These are phyloP conservation scores for Conus ventricosus DNA, from an alignment of 1,140 invertebrate genomes.

Conservation along the genomic window DNA sequence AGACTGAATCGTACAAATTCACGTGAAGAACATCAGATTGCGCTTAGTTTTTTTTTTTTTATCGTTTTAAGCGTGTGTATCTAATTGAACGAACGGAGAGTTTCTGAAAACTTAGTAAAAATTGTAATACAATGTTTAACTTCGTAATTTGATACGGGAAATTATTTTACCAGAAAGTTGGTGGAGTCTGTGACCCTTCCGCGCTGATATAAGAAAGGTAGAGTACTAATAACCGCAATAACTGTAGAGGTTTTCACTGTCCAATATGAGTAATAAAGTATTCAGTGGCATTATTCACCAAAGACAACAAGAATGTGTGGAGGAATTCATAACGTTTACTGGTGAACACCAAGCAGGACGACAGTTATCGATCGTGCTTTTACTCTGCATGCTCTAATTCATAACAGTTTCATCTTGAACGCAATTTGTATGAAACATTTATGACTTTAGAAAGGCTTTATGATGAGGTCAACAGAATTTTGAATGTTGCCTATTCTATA, in stretches of 20 bases:
- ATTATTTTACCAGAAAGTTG: not conserved
- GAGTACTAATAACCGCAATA: not conserved
- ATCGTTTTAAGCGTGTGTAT: no score
- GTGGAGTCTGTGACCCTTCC: not conserved
- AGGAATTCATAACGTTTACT: not conserved
- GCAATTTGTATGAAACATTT: not conserved
- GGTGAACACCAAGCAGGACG: not conserved
- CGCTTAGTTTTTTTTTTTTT: no score
- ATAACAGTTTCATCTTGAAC: not conserved
- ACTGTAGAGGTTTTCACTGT: not conserved
- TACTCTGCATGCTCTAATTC: not conserved
- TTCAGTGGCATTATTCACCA: not conserved
- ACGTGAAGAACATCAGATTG: no score
- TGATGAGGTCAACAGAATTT: not conserved
- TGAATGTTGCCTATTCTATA: not conserved
- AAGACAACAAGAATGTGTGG: not conserved
- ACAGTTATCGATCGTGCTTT: not conserved
- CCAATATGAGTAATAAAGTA: not conserved
- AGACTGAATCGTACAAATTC: no score
- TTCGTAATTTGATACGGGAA: not conserved
- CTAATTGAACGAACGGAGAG: no score
- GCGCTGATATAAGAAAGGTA: not conserved
- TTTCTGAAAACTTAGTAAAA: no score
- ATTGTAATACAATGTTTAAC: no score
- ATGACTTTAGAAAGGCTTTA: not conserved